These are phyloP conservation scores for Pachycephus smyrnensis DNA, from an alignment of 2,888 invertebrate genomes.

Conservation along the genomic window DNA sequence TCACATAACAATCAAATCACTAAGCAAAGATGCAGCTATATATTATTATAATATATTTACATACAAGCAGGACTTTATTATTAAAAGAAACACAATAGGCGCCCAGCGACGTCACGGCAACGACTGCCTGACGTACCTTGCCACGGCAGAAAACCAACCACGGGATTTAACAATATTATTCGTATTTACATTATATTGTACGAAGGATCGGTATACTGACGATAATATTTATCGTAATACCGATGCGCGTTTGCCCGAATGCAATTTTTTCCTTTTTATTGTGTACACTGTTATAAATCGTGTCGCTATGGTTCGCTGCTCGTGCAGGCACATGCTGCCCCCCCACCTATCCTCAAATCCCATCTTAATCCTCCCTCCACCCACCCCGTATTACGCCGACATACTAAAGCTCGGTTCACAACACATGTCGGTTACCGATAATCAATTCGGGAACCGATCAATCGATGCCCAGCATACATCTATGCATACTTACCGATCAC, in stretches of 20 bases:
- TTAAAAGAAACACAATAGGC: neutral
- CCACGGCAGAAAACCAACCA: neutral
- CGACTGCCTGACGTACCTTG: neutral
- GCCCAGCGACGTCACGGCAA: neutral
- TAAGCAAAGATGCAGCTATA: conserved; percentile 64
- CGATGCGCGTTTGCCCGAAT: neutral
- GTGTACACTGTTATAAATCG: neutral
- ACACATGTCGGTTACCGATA: neutral
- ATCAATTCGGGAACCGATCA: neutral
- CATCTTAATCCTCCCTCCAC: neutral
- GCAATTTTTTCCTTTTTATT: neutral
- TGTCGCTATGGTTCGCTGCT: neutral
- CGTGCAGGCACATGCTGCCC: neutral
- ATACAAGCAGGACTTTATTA: conserved; percentile 48
- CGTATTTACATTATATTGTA: neutral
- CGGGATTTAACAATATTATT: neutral
- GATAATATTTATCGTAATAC: neutral
- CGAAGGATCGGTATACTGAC: neutral
- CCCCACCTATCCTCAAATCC: neutral
- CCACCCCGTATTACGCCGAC: neutral
- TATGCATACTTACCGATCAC: conserved; percentile 1
- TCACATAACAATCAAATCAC: conserved; percentile 66
- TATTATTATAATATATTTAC: conserved; percentile 67
- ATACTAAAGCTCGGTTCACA: neutral
- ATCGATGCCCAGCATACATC: conserved; percentile 2